phyloP scores from a whole-genome alignment of 1,140 invertebrate genomes.

The Eupeodes corollae region DNA sequence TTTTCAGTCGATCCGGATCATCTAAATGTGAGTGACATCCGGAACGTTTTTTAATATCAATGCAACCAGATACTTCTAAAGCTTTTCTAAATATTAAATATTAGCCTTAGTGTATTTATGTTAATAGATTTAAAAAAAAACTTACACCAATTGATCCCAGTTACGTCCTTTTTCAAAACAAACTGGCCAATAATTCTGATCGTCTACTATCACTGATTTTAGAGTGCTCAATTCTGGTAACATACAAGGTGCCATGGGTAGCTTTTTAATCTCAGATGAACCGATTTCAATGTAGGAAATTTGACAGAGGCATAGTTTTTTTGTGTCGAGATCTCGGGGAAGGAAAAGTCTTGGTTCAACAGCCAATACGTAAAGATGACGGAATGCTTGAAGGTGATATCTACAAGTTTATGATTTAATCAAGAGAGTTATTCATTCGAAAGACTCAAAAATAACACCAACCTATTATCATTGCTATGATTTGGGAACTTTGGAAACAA shows the following conservation, averaged over 20 bases:
- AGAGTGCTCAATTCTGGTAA: slow-evolving; percentile 71
- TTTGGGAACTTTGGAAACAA: slow-evolving; percentile 96
- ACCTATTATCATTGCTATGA: slow-evolving; percentile 83
- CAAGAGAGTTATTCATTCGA: slow-evolving; percentile 11
- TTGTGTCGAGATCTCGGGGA: slow-evolving; percentile 72
- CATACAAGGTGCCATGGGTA: slow-evolving; percentile 62
- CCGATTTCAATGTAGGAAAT: slow-evolving; percentile 41
- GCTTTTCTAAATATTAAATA: too few species aligned
- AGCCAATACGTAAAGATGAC: slow-evolving; percentile 91
- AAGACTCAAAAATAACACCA: neutral
- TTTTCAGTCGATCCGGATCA: slow-evolving; percentile 78
- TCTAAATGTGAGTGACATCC: slow-evolving; percentile 79
- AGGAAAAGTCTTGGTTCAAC: slow-evolving; percentile 78
- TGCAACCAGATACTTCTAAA: slow-evolving; percentile 53
- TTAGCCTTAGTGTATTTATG: too few species aligned
- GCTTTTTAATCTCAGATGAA: slow-evolving; percentile 17
- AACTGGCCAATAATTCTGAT: slow-evolving; percentile 80
- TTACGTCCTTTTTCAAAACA: slow-evolving; percentile 68
- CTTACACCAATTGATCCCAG: slow-evolving; percentile 67
- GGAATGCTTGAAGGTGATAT: slow-evolving; percentile 88
- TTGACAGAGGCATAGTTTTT: slow-evolving; percentile 67
- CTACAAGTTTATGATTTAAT: slow-evolving; percentile 38
- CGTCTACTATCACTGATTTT: slow-evolving; percentile 64
- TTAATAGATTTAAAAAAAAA: slow-evolving; percentile 28
- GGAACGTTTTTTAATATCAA: slow-evolving; percentile 80